Evolutionary conservation across 2,113 vertebrate species (phyloP).

Genomic region (Archilochus colubris): DNA sequence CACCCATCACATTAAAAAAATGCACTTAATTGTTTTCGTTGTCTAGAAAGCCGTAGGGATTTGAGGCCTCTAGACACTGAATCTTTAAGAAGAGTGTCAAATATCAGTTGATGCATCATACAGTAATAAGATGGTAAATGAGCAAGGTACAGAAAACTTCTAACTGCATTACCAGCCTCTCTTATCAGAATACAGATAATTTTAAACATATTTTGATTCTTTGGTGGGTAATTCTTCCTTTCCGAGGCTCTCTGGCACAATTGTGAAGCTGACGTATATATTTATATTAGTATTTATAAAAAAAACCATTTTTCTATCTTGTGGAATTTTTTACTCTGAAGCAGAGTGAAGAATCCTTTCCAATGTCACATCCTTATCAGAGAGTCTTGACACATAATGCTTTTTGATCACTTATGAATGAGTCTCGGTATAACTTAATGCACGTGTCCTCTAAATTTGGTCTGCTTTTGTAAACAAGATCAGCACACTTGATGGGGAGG

Average conservation of each 20-base stretch:
- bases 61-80: not conserved
- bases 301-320: not conserved
- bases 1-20: not conserved
- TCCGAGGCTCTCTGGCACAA: not conserved
- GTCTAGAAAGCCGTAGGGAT: not conserved
- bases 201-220: not conserved
- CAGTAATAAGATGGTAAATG: not conserved
- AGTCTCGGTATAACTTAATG: not conserved
- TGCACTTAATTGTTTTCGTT: not conserved
- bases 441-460: not conserved
- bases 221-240: not conserved
- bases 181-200: not conserved
- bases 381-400: not conserved
- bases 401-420: not conserved
- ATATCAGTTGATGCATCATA: not conserved
- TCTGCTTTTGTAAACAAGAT: conserved; percentile 13
- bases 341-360: not conserved
- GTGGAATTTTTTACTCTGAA: not conserved
- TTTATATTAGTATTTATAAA: not conserved
- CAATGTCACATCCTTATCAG: not conserved
- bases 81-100: not conserved
- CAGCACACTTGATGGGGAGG: not conserved
- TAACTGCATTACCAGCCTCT: not conserved
- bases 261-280: not conserved
- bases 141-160: not conserved